Base-by-base conservation (phyloP, 2,888 invertebrate species). In the Eucera pruinosa region DNA sequence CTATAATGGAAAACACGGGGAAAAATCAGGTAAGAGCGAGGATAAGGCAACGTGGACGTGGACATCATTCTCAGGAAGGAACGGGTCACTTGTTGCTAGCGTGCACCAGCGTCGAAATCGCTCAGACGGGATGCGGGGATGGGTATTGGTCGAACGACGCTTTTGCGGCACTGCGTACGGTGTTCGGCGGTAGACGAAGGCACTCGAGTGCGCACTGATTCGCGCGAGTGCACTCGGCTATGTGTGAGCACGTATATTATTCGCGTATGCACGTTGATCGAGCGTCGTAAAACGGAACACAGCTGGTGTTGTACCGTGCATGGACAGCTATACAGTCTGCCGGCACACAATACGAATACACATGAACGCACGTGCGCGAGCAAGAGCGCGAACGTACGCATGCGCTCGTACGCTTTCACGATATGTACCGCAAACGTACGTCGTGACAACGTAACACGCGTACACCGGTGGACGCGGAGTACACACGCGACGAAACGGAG, bases 351-450 rank as follows among this genome's bases (percentile, higher is more conserved):
- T 47, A 15, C 43, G 43, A 18, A 20, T 70, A 74, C 83, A 81
- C 74, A 78, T 68, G 76, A 78, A 78, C 80, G 82, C 78, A 81
- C 65, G 71, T 79, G 83, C 71, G 77, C 69, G 64, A 68, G 73
- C 65, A 67, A 75, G 65, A 69, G 60, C 92, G 91, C 89, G 91
- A 62, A 0, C 30, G 27, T 33, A 82, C 82, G 80, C 80, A 70
- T 81, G 81, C 83, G 76, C 58, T 52, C 74, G 60, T 86, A 88
- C 68, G 66, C 82, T 81, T 54, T 68, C 77, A 43, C 75, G 58
- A 72, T 76, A 84, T 81, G 82, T 84, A 84, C 84, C 84, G 84
- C 82, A 84, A 84, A 72, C 69, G 78, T 73, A 77, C 71, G 80
- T 70, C 57, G 81, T 75, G 71, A 80, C 79, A 78, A 78, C 79